phyloP scores from a whole-genome alignment of 2,888 invertebrate species.

The Conchocele bisecta region DNA sequence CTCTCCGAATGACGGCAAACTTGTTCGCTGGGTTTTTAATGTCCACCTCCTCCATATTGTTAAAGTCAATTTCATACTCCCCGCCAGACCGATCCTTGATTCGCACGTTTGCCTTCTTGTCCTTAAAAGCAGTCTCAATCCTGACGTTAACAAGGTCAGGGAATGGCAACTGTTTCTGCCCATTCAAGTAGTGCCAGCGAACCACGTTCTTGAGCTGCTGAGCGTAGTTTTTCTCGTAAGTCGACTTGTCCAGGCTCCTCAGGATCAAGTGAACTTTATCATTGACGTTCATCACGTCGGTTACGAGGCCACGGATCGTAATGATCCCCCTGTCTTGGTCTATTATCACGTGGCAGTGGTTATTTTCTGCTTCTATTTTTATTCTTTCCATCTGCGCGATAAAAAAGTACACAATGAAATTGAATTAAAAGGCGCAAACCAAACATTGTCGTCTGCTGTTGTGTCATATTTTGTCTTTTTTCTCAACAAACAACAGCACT shows the following conservation, averaged over 20 bases:
- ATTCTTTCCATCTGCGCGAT: constrained; percentile 10
- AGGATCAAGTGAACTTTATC: constrained; percentile 27
- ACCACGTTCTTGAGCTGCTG: constrained; percentile 39
- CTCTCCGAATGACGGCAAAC: constrained; percentile 41
- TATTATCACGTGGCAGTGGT: neutral
- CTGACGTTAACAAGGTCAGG: constrained; percentile 39
- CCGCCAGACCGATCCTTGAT: constrained; percentile 32
- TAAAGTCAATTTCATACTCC: constrained; percentile 42
- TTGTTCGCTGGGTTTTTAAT: constrained; percentile 9
- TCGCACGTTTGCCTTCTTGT: constrained; percentile 29
- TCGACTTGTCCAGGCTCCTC: constrained; percentile 2
- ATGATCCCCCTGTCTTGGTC: constrained; percentile 5
- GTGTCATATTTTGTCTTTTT: no score
- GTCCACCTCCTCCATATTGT: constrained; percentile 36
- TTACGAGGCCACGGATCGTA: constrained; percentile 24
- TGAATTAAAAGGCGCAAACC: no score
- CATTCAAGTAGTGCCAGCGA: constrained; percentile 44
- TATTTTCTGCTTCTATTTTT: constrained; percentile 1
- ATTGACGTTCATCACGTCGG: constrained; percentile 24
- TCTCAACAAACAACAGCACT: no score
- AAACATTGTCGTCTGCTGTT: no score
- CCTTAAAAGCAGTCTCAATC: constrained; percentile 53
- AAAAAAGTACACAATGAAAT: no score
- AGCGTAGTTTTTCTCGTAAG: constrained; percentile 23
- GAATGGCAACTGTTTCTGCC: constrained; percentile 17